Evolutionary conservation across 2,797 vertebrate species (phyloP).

Genomic region (Halcyon badia): DNA sequence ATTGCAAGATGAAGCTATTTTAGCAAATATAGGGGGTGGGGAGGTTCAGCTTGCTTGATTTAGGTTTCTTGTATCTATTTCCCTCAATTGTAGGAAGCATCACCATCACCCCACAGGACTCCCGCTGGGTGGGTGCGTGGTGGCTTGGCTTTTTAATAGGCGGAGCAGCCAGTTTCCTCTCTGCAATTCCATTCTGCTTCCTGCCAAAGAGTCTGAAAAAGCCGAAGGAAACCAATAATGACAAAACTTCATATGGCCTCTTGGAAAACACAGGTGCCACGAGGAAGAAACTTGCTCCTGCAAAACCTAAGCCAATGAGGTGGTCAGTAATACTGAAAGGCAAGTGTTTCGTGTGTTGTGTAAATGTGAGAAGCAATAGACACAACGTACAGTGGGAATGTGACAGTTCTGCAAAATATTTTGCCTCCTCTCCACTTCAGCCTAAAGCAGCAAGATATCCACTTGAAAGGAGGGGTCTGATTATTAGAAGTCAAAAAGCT

Average conservation of each 20-base stretch:
- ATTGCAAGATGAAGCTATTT: neutral
- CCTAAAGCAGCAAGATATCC: neutral
- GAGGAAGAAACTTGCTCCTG: neutral
- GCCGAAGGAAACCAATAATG: neutral
- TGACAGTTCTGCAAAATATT: neutral
- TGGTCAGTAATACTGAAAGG: constrained; percentile 37
- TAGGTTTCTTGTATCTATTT: neutral
- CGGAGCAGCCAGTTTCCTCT: constrained; percentile 80
- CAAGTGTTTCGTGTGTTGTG: neutral
- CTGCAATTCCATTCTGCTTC: constrained; percentile 91
- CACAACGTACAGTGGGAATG: rapidly evolving
- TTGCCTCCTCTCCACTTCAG: neutral
- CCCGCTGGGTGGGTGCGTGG: constrained; percentile 96
- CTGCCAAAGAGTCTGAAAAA: constrained; percentile 84
- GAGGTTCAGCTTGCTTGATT: neutral
- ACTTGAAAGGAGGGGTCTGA: neutral
- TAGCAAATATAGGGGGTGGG: neutral
- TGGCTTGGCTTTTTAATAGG: constrained; percentile 90
- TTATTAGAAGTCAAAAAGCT: neutral
- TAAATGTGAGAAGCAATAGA: neutral
- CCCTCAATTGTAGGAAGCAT: constrained; percentile 83
- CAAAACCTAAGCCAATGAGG: neutral
- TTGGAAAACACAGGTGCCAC: neutral
- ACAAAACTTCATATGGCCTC: neutral
- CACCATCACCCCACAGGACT: constrained; percentile 87